These are phyloP conservation scores for Xiphophorus birchmanni DNA, from an alignment of 2,797 vertebrate genomes.

Conservation along the genomic window DNA sequence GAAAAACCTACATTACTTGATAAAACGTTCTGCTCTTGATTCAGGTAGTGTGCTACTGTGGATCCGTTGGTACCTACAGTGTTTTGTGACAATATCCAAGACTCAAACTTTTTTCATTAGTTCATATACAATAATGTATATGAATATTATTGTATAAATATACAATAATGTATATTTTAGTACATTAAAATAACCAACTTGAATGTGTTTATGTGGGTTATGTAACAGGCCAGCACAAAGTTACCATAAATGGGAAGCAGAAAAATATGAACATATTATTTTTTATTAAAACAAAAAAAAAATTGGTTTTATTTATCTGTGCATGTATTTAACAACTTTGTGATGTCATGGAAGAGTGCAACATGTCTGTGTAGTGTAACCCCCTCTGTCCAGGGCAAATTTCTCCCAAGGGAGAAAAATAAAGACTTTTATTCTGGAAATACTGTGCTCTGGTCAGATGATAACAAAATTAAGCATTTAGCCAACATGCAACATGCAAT, in stretches of 20 bases:
- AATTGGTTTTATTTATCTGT: neutral
- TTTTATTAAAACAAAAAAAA: neutral
- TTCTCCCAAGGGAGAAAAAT: neutral
- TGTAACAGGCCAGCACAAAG: neutral
- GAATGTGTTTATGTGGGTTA: neutral
- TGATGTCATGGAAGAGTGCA: no score
- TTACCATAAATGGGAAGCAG: neutral
- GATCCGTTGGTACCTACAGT: constrained; percentile 31
- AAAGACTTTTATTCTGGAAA: neutral
- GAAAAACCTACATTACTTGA: constrained; percentile 49
- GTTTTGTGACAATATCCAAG: neutral
- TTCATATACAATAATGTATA: no score
- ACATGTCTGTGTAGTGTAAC: neutral
- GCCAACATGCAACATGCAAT: neutral
- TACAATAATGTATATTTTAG: no score
- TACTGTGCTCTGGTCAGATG: neutral
- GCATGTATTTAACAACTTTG: neutral
- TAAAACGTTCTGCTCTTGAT: constrained; percentile 43
- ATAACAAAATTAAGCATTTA: neutral
- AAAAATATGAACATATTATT: neutral
- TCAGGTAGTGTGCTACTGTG: constrained; percentile 31
- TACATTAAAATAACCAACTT: neutral
- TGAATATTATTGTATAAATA: no score
- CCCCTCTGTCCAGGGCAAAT: neutral
- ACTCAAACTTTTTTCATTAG: neutral